Percentiles rank a stretch among this genome's conserved stretches.
These are phyloP conservation scores for Larimichthys crocea DNA, from an alignment of 2,113 vertebrate species.

Conservation along the genomic window DNA sequence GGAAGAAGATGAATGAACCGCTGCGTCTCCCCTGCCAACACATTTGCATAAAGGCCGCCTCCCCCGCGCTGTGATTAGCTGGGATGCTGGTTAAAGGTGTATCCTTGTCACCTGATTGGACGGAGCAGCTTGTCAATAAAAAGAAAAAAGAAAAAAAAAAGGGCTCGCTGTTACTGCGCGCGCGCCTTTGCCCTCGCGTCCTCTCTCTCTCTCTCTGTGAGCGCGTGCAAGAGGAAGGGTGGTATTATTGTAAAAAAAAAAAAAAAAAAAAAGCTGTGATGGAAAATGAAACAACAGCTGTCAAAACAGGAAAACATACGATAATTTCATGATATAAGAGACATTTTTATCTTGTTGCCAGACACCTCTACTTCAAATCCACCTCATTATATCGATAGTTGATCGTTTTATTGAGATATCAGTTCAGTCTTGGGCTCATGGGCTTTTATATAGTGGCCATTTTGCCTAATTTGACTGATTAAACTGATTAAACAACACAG, in stretches of 20 bases:
- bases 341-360: neutral
- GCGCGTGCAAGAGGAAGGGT: neutral
- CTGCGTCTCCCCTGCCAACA: constrained; percentile 82
- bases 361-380: neutral
- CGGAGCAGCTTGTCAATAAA: constrained; percentile 52
- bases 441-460: neutral
- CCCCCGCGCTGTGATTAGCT: constrained; percentile 58
- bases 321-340: neutral
- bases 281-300: neutral
- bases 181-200: constrained; percentile 26
- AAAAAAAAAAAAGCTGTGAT: neutral
- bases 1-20: constrained; percentile 83
- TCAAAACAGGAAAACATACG: neutral
- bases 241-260: neutral
- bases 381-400: neutral
- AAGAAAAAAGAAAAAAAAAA: neutral
- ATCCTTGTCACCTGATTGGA: constrained; percentile 53
- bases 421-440: neutral
- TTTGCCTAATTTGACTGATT: neutral
- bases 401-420: too few species aligned
- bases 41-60: constrained; percentile 75
- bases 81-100: neutral
- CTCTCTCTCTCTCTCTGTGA: neutral
- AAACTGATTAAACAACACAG: neutral
- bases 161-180: neutral